Conservation (phyloP, 2,113 vertebrate species). For the Lophotis ruficrista region DNA sequence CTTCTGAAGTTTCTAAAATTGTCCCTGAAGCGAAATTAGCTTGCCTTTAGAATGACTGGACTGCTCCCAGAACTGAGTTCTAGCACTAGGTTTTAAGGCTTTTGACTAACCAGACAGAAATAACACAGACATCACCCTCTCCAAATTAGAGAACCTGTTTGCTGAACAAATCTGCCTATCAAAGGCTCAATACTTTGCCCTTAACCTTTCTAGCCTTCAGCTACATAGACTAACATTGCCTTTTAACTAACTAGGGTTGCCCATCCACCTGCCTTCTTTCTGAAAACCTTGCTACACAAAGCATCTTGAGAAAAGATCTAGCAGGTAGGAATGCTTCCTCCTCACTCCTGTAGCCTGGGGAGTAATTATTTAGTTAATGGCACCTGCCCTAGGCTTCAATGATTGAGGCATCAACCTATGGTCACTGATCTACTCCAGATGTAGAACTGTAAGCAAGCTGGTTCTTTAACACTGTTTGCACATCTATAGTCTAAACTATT, state of each 20-base stretch:
- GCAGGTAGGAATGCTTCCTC: neutral
- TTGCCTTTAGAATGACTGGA: neutral
- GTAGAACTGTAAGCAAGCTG: neutral
- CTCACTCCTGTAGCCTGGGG: neutral
- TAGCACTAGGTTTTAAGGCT: neutral
- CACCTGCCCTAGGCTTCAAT: neutral
- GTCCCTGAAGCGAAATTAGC: neutral
- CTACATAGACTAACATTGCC: neutral
- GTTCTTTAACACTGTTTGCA: neutral
- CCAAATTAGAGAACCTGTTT: neutral
- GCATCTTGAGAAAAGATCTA: neutral
- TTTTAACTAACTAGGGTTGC: neutral
- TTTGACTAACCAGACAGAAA: neutral
- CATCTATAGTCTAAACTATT: neutral
- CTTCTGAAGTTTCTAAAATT: neutral
- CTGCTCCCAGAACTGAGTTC: neutral
- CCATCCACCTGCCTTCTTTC: neutral
- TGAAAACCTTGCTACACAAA: neutral
- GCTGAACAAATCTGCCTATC: neutral
- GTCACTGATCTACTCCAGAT: neutral
- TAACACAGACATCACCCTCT: neutral
- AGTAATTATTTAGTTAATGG: neutral
- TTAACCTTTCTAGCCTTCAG: neutral
- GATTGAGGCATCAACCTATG: neutral
- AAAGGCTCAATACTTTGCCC: neutral